phyloP scores from a whole-genome alignment of 2,888 invertebrate genomes.

The Pseudoips prasinana region DNA sequence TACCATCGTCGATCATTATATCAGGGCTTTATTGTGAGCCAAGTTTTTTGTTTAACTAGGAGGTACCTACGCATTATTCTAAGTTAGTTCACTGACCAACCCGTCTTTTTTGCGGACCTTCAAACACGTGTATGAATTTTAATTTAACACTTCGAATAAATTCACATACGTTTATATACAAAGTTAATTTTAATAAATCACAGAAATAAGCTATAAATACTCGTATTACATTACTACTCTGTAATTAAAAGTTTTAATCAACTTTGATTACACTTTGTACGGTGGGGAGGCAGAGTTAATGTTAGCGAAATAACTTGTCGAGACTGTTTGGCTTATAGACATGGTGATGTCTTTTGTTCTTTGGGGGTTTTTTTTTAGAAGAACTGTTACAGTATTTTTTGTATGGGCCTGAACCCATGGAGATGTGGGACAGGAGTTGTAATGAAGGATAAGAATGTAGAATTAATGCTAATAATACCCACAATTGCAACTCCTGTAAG shows the following conservation, averaged over 20 bases:
- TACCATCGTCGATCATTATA: too few species aligned
- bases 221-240: constrained; percentile 12
- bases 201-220: constrained; percentile 22
- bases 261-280: constrained; percentile 22
- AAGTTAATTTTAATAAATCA: constrained; percentile 28
- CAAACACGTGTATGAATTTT: not conserved
- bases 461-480: too few species aligned
- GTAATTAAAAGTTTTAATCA: constrained; percentile 30
- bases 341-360: not conserved
- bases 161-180: not conserved
- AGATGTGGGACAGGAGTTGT: too few species aligned
- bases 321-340: too few species aligned
- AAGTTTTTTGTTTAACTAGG: not conserved
- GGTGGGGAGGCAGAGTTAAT: not conserved
- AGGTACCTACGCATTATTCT: not conserved
- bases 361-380: too few species aligned
- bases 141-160: not conserved
- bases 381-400: too few species aligned
- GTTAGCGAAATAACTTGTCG: not conserved
- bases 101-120: not conserved
- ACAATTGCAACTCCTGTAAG: too few species aligned
- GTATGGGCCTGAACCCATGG: too few species aligned
- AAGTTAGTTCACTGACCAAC: not conserved
- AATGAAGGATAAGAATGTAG: too few species aligned
- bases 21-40: not conserved